These are phyloP conservation scores for Ormia ochracea DNA, from an alignment of 2,888 invertebrate genomes.

Conservation along the genomic window DNA sequence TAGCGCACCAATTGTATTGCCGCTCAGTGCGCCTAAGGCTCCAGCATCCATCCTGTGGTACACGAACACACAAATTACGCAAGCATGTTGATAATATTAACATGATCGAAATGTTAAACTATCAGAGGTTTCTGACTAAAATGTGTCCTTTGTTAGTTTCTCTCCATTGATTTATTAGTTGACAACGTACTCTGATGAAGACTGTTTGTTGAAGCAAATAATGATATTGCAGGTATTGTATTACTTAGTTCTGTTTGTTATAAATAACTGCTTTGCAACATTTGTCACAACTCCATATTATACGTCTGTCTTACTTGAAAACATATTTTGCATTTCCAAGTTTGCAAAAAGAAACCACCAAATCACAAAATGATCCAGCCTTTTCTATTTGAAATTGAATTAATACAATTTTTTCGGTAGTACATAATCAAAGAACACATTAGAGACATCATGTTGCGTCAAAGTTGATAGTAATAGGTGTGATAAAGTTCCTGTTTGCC, in stretches of 20 bases:
- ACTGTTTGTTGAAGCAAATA: constrained; percentile 64
- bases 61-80: constrained; percentile 40
- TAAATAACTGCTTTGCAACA: constrained; percentile 63
- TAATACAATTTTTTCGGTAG: background rate
- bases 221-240: constrained; percentile 61
- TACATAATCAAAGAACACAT: constrained; percentile 58
- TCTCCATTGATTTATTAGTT: constrained; percentile 27
- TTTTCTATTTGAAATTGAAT: constrained; percentile 28
- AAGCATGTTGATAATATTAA: constrained; percentile 41
- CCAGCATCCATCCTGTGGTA: constrained; percentile 60
- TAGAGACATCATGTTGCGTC: constrained; percentile 39
- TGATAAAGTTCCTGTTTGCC: constrained; percentile 34
- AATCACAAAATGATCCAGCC: constrained; percentile 54
- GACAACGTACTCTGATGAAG: constrained; percentile 57
- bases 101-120: constrained; percentile 10
- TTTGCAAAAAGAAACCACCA: constrained; percentile 45
- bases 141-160: constrained; percentile 68
- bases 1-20: constrained; percentile 46
- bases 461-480: constrained; percentile 18
- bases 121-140: constrained; percentile 52
- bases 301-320: constrained; percentile 23
- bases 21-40: constrained; percentile 56
- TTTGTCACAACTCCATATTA: constrained; percentile 60
- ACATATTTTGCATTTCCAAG: background rate
- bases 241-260: background rate